Evolutionary conservation across 2,797 vertebrate genomes (phyloP).

Genomic region (Melopsittacus undulatus): DNA sequence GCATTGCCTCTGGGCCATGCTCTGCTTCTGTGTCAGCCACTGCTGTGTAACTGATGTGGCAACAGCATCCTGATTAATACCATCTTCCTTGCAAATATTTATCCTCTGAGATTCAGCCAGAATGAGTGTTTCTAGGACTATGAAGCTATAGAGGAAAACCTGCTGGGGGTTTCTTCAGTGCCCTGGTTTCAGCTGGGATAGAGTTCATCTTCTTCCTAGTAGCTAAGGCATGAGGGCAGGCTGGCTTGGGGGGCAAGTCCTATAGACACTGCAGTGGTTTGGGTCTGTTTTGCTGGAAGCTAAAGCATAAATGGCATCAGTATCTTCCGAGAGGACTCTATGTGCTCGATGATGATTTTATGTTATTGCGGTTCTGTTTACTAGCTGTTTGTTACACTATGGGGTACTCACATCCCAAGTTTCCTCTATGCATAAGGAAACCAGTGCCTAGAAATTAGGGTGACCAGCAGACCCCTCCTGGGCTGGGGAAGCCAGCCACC

Average conservation of each 20-base stretch:
- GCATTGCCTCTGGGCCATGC: background rate
- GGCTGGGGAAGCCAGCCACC: background rate
- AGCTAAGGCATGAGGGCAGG: background rate
- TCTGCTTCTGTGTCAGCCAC: background rate
- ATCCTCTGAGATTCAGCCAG: background rate
- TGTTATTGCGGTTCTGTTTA: background rate
- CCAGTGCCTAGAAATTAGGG: background rate
- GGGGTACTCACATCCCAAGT: background rate
- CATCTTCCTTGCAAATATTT: conserved; percentile 43
- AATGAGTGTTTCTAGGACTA: background rate
- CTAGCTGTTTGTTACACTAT: background rate
- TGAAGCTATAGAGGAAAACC: background rate
- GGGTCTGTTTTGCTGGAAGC: background rate
- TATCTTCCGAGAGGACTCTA: background rate
- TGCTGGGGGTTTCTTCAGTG: rapidly evolving
- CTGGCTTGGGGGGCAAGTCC: background rate
- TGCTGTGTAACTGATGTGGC: conserved; percentile 30
- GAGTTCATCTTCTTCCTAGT: background rate
- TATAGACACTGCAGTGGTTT: background rate
- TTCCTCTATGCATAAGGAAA: background rate
- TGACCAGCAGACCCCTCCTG: background rate
- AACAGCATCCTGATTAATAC: conserved; percentile 14
- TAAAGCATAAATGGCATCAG: background rate
- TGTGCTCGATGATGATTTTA: background rate
- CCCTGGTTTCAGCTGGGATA: background rate